Evolutionary conservation across 2,113 vertebrate genomes (phyloP), one percentile per base, ranked within the genome.

Genomic region (Lanius ludovicianus): DNA sequence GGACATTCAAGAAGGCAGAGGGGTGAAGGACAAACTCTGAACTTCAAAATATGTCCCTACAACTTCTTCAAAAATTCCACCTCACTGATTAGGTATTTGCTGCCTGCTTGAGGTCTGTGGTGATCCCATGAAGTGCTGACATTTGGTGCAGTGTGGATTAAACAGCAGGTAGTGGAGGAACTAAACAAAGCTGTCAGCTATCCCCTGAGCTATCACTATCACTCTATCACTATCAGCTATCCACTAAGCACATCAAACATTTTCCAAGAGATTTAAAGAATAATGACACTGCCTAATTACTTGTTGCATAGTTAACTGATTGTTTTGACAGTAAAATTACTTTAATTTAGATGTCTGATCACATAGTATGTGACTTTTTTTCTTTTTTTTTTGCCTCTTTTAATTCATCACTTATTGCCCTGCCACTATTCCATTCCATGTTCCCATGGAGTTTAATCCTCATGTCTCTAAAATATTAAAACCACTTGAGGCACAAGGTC

Each of bases 361-460:
- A 55, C 31, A 27, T 14, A 81, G 55, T 31, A 69, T 8, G 13
- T 57, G 18, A 6, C 42, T 35, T 47, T 37, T 37, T 37, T 37
- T 37, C 37, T 28, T n/a, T 11, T 20, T 62, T 67, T 44, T 41
- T 52, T 5, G 25, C 28, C 8, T 49, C 50, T 80, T 94, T 88
- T 23, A n/a, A 53, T 87, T 63, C 70, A 46, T 86, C 27, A 1
- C 63, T 89, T 76, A 46, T 30, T 50, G 46, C 35, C 28, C 9
- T 67, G 67, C 47, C 57, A 35, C 69, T 84, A 25, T 88, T 90
- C 63, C 15, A 1, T 41, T 15, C 59, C 56, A 4, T 50, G 95
- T 96, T 96, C 95, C 89, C 80, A 69, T 96, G 93, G 90, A 96
- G 69, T 69, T 96, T 87, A 94, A 91, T 92, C 68, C 28, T 15